Percentiles rank a stretch among this genome's conserved stretches.
These are phyloP conservation scores for Hydrolagus colliei DNA, from an alignment of 2,797 vertebrate genomes.

Conservation along the genomic window DNA sequence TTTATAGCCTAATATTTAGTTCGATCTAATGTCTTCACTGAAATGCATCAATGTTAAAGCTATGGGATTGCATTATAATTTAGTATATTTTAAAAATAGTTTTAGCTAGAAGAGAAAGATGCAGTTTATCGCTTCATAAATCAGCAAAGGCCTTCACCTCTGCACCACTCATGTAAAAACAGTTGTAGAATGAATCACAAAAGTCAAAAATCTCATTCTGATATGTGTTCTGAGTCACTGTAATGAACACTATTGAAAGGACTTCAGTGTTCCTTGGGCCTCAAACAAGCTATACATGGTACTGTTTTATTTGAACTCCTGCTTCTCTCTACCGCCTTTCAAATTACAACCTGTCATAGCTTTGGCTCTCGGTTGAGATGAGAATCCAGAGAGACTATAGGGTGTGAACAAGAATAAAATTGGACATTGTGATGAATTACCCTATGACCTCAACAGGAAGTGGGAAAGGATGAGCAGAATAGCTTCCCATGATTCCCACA, in stretches of 20 bases:
- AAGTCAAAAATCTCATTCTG: neutral
- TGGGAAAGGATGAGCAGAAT: neutral
- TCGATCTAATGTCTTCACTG: no score
- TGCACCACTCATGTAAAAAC: neutral
- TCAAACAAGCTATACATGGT: neutral
- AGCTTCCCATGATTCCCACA: constrained; percentile 21
- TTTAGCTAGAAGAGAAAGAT: no score
- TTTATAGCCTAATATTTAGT: no score
- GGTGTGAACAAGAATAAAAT: constrained; percentile 28
- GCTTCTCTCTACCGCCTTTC: constrained; percentile 1
- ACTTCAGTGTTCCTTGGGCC: neutral
- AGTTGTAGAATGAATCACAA: neutral
- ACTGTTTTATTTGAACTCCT: neutral
- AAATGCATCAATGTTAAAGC: no score
- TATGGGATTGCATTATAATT: no score
- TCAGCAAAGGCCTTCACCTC: neutral
- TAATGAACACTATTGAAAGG: neutral
- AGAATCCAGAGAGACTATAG: constrained; percentile 3
- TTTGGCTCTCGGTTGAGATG: neutral
- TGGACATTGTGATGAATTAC: constrained; percentile 14
- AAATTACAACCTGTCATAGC: constrained; percentile 15
- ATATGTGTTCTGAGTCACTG: neutral
- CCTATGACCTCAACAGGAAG: neutral
- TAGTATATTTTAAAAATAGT: no score
- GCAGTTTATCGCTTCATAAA: neutral